phyloP scores from a whole-genome alignment of 37 sponge, comb jelly and placozoan species.

The Bolinopsis microptera region DNA sequence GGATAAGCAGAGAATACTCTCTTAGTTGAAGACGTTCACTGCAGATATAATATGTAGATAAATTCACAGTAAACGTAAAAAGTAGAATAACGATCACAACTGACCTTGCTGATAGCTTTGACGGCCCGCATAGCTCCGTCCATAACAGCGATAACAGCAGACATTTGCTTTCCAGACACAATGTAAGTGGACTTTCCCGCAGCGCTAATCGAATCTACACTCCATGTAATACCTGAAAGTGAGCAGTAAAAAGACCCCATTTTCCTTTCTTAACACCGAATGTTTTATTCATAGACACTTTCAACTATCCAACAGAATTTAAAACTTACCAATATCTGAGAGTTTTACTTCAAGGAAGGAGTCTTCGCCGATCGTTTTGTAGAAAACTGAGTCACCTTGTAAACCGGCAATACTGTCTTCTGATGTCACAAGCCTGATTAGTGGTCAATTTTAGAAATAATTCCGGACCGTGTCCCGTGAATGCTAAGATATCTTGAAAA shows the following conservation, averaged over 20 bases:
- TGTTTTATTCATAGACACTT: too few relatives aligned
- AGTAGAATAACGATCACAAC: too few relatives aligned
- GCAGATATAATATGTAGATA: too few relatives aligned
- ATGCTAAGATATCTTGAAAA: too few relatives aligned
- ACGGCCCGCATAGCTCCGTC: constrained; percentile 7
- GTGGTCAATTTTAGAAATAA: too few relatives aligned
- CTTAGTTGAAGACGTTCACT: too few relatives aligned
- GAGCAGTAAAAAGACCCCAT: too few relatives aligned
- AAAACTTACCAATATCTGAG: constrained; percentile 30
- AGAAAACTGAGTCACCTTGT: background rate
- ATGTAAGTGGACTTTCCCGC: constrained; percentile 22
- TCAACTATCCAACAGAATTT: too few relatives aligned
- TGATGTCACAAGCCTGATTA: background rate
- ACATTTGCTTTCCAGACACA: background rate
- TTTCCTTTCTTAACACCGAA: too few relatives aligned
- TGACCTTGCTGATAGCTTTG: constrained; percentile 56
- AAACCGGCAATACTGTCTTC: background rate
- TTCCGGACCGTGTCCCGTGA: too few relatives aligned
- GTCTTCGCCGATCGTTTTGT: background rate
- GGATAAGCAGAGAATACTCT: too few relatives aligned
- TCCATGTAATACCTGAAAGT: background rate
- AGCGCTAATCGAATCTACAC: background rate
- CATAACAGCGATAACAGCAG: background rate
- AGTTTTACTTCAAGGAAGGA: background rate
- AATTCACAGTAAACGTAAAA: too few relatives aligned